phyloP scores from a whole-genome alignment of 2,888 invertebrate genomes.

The Apamea monoglypha region DNA sequence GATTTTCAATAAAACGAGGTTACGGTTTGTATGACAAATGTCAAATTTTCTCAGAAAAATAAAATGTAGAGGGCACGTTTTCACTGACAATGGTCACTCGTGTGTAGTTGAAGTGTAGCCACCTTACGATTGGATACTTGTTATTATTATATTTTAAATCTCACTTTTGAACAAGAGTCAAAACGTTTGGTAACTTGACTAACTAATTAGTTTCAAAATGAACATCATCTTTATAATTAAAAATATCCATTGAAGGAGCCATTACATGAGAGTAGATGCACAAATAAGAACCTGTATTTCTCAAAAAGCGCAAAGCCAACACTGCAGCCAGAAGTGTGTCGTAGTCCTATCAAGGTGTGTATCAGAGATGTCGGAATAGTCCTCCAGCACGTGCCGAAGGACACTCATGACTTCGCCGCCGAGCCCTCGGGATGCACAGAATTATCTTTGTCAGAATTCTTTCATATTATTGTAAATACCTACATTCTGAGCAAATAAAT shows the following conservation, averaged over 20 bases:
- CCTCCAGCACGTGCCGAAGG: slow-evolving; percentile 38
- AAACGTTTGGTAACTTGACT: background rate
- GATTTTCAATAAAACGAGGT: slow-evolving; percentile 6
- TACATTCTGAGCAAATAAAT: no score
- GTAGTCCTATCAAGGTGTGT: background rate
- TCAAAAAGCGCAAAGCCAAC: slow-evolving; percentile 16
- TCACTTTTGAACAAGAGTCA: background rate
- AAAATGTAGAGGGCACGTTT: background rate
- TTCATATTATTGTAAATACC: no score
- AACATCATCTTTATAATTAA: background rate
- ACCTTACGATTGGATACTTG: background rate
- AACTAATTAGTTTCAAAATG: no score
- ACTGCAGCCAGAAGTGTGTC: background rate
- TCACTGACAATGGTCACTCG: no score
- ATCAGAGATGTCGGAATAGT: slow-evolving; percentile 34
- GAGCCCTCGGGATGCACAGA: background rate
- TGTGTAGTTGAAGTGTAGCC: background rate
- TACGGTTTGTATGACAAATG: background rate
- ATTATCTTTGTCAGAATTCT: background rate
- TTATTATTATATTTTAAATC: background rate
- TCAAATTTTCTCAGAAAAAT: background rate
- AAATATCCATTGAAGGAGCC: background rate
- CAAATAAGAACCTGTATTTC: background rate
- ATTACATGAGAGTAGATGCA: background rate
- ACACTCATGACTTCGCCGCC: slow-evolving; percentile 14